phyloP scores from a whole-genome alignment of 2,797 vertebrate species.

The Sebastes taczanowskii region DNA sequence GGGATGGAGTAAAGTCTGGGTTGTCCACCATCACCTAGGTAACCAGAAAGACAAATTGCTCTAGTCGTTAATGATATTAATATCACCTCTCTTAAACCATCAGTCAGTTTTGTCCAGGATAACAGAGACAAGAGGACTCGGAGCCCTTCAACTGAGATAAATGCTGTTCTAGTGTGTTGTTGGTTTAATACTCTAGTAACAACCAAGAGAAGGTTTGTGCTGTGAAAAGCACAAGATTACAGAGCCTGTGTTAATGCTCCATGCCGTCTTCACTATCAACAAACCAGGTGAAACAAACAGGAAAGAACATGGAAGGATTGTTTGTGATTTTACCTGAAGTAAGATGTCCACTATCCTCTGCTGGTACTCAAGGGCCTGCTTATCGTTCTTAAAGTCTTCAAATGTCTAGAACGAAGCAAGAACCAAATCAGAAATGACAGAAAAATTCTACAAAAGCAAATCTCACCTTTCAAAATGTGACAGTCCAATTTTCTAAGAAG shows the following conservation, averaged over 20 bases:
- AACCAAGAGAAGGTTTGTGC: background rate
- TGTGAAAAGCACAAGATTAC: too few relatives aligned
- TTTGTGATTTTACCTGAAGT: conserved; percentile 85
- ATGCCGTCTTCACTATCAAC: background rate
- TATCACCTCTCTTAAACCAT: background rate
- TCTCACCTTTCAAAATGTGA: background rate
- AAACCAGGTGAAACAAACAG: background rate
- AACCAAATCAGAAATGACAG: background rate
- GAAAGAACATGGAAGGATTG: background rate
- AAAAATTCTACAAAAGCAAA: background rate
- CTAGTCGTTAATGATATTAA: background rate
- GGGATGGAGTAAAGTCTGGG: conserved; percentile 95
- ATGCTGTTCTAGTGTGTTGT: background rate
- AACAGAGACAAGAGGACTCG: background rate
- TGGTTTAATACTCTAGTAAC: background rate
- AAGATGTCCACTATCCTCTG: conserved; percentile 98
- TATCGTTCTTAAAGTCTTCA: conserved; percentile 98
- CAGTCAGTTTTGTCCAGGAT: background rate
- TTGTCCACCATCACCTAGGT: conserved; percentile 98
- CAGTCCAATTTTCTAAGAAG: background rate
- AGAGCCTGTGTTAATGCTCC: background rate
- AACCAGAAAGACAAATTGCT: background rate
- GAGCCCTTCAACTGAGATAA: background rate
- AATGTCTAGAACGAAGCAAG: conserved; percentile 85
- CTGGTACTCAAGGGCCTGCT: conserved; percentile 97